Conservation (phyloP, 2,797 vertebrate species). For the Pogonophryne albipinna region DNA sequence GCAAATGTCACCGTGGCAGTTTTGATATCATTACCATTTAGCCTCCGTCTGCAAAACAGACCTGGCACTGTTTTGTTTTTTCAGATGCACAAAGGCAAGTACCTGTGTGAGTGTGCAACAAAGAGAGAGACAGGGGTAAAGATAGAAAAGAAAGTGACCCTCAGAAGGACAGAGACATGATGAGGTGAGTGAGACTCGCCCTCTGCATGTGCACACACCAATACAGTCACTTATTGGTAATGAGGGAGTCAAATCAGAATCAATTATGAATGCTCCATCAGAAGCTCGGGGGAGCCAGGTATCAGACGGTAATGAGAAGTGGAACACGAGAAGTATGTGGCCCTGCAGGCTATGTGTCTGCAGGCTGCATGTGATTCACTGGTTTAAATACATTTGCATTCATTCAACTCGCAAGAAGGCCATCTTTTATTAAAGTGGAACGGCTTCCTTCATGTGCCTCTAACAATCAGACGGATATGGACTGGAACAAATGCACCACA, state of each 20-base stretch:
- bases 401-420: slow-evolving; percentile 66
- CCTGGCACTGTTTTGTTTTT: slow-evolving; percentile 65
- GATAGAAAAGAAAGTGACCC: slow-evolving; percentile 53
- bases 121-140: slow-evolving; percentile 45
- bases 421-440: slow-evolving; percentile 78
- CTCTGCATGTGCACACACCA: slow-evolving; percentile 58
- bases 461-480: slow-evolving; percentile 58
- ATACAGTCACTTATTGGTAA: slow-evolving; percentile 79
- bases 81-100: slow-evolving; percentile 56
- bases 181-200: slow-evolving; percentile 60
- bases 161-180: slow-evolving; percentile 52
- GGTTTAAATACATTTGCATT: slow-evolving; percentile 83
- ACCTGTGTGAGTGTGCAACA: slow-evolving; percentile 33
- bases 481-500: slow-evolving; percentile 27
- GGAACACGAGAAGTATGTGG: slow-evolving; percentile 70
- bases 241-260: slow-evolving; percentile 80
- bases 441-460: slow-evolving; percentile 61
- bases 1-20: slow-evolving; percentile 75
- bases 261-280: slow-evolving; percentile 84
- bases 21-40: slow-evolving; percentile 79
- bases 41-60: slow-evolving; percentile 79
- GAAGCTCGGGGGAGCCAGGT: slow-evolving; percentile 73
- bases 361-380: slow-evolving; percentile 67
- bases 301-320: slow-evolving; percentile 81
- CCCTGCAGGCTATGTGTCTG: slow-evolving; percentile 75